phyloP scores from a whole-genome alignment of 2,113 vertebrate species.

The Conger conger region DNA sequence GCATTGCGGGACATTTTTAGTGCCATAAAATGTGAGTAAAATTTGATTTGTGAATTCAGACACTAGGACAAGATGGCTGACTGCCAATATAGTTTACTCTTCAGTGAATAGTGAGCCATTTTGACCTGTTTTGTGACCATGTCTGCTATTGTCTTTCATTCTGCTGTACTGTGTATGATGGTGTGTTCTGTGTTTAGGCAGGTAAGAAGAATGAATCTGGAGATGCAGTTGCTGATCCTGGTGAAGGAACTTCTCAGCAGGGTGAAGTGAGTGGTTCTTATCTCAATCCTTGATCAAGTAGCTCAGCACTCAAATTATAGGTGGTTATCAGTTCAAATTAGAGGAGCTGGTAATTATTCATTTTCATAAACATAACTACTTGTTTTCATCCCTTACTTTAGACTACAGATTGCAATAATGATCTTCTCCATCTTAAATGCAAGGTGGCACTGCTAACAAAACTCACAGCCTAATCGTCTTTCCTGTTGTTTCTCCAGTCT shows the following conservation, averaged over 20 bases:
- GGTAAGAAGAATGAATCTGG: constrained; percentile 6
- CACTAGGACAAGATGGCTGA: too few relatives aligned
- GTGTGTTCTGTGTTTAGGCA: background rate
- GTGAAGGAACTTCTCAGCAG: constrained; percentile 58
- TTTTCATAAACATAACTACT: background rate
- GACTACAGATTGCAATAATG: too few relatives aligned
- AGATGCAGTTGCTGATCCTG: constrained; percentile 22
- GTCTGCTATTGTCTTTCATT: background rate
- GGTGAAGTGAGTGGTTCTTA: constrained; percentile 45
- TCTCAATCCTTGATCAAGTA: background rate
- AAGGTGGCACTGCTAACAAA: background rate
- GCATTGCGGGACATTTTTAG: too few relatives aligned
- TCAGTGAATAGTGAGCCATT: too few relatives aligned
- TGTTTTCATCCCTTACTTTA: background rate
- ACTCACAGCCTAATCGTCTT: background rate
- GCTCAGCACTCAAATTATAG: background rate
- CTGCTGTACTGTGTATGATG: constrained; percentile 13
- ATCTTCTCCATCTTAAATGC: too few relatives aligned
- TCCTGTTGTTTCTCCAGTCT: constrained; percentile 61
- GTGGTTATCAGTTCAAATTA: background rate
- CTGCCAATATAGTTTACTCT: too few relatives aligned
- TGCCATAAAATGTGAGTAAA: too few relatives aligned
- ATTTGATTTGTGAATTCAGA: too few relatives aligned
- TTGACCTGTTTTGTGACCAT: background rate
- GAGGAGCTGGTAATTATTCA: background rate